Percentiles rank a stretch among this genome's conserved stretches.
These are phyloP conservation scores for Leptinotarsa undecemlineata DNA, from an alignment of 1,140 invertebrate genomes.

Conservation along the genomic window DNA sequence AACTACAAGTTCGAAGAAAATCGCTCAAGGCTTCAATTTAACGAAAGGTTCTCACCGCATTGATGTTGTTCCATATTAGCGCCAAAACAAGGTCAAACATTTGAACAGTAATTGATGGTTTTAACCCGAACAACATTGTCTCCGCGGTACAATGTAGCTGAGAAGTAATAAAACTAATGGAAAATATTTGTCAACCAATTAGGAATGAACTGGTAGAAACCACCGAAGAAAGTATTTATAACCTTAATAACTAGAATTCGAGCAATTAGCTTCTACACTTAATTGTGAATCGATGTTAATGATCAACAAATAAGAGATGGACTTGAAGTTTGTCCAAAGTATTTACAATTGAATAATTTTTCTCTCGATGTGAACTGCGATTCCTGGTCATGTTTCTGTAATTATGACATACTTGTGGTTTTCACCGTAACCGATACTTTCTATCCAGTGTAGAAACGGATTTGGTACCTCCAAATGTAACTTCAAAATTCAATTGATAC, in stretches of 20 bases:
- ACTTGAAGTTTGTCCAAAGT: neutral
- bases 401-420: too few relatives aligned
- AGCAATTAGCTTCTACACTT: neutral
- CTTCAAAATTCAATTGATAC: too few relatives aligned
- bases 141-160: neutral
- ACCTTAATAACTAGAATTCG: conserved; percentile 10
- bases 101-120: conserved; percentile 19
- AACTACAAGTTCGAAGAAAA: too few relatives aligned
- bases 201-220: neutral
- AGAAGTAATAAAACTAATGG: conserved; percentile 15
- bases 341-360: too few relatives aligned
- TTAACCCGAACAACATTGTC: conserved; percentile 5
- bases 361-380: too few relatives aligned
- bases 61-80: conserved; percentile 14
- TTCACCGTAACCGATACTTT: too few relatives aligned
- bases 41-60: neutral
- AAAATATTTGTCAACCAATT: conserved; percentile 17
- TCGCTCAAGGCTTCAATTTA: neutral
- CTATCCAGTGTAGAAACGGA: too few relatives aligned
- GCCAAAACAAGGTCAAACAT: conserved; percentile 1
- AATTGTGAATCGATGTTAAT: conserved; percentile 8
- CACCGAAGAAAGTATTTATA: neutral
- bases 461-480: too few relatives aligned
- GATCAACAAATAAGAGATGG: too few relatives aligned
- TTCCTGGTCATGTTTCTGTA: too few relatives aligned